Base-by-base conservation (phyloP, 37 sponge, comb jelly and placozoan genomes). In the Agelas oroides region DNA sequence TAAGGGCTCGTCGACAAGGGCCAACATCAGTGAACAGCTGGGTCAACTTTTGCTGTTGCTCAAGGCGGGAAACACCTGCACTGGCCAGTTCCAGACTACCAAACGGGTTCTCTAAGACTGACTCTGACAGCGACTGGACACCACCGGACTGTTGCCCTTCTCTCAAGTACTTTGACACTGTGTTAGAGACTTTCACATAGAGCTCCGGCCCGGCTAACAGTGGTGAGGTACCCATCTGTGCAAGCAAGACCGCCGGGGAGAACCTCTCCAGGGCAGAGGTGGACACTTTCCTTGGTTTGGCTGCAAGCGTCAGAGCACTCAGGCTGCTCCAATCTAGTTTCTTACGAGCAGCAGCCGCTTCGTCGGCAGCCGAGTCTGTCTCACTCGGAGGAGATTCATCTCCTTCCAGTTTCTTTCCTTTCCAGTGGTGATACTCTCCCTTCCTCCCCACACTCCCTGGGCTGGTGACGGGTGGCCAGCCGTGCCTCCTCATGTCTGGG, bases 1-100 rank as follows among this genome's bases (percentile, higher is more conserved):
- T 81, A 1, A 92, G 55, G 23, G 93, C 85, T 76, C 79, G 59
- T 1, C 91, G 68, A 57, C 83, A 70, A 13, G 64, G 61, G 2
- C 78, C 65, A 31, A 82, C 32, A 36, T 79, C 62, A 19, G n/a
- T 28, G 21, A 25, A 27, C n/a, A 34, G 18, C 5, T 32, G 34
- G 37, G 57, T 56, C 86, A 41, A 46, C 23, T 75, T 65, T 15
- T 57, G 20, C 60, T 54, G 71, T 0, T 59, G 17, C 39, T 60
- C 55, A 11, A 86, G 13, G 5, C 64, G 28, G 1, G 87, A 38
- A 5, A 75, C 80, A 0, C 71, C 71, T 17, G 56, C 23, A 19
- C 27, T 40, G 1, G 73, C 80, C 38, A 62, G 62, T 34, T 62
- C 54, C 0, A 40, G 24, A 23, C 28, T 24, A 13, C 80, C 80